Conservation (phyloP, 2,888 invertebrate genomes). For the Erebia aethiops region DNA sequence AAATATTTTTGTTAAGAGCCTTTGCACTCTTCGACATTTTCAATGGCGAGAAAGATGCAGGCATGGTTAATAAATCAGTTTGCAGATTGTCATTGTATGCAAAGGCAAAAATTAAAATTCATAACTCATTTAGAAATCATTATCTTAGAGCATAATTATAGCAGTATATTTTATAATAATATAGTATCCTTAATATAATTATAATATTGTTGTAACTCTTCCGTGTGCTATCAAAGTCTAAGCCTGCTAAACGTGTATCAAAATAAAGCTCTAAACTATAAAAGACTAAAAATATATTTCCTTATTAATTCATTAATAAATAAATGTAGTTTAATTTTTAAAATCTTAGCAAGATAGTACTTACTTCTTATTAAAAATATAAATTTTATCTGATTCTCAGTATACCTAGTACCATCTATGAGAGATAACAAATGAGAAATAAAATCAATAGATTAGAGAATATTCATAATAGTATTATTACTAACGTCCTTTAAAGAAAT, state of each 20-base stretch:
- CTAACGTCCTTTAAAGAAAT: constrained; percentile 30
- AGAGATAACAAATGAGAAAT: constrained; percentile 24
- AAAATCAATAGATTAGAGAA: constrained; percentile 20
- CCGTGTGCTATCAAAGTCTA: constrained; percentile 33
- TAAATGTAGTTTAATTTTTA: constrained; percentile 27
- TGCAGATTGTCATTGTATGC: background rate
- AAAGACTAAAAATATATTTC: constrained; percentile 34
- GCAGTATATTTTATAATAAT: constrained; percentile 40
- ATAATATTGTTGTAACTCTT: constrained; percentile 33
- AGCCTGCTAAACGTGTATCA: constrained; percentile 33
- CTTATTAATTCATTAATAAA: constrained; percentile 28
- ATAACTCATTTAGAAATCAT: constrained; percentile 32
- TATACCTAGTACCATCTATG: constrained; percentile 31
- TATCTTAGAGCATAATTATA: constrained; percentile 34
- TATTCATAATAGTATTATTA: background rate
- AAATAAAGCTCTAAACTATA: constrained; percentile 33
- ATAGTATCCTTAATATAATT: constrained; percentile 8
- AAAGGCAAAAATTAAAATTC: constrained; percentile 13
- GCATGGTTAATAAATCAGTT: too few relatives aligned
- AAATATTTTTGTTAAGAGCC: constrained; percentile 32
- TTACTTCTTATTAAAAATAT: constrained; percentile 25
- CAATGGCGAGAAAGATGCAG: background rate
- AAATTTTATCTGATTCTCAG: constrained; percentile 37
- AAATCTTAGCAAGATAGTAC: constrained; percentile 13
- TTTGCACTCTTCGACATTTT: background rate